phyloP scores from a whole-genome alignment of 2,888 invertebrate genomes.

The Drosophila paranaensis region DNA sequence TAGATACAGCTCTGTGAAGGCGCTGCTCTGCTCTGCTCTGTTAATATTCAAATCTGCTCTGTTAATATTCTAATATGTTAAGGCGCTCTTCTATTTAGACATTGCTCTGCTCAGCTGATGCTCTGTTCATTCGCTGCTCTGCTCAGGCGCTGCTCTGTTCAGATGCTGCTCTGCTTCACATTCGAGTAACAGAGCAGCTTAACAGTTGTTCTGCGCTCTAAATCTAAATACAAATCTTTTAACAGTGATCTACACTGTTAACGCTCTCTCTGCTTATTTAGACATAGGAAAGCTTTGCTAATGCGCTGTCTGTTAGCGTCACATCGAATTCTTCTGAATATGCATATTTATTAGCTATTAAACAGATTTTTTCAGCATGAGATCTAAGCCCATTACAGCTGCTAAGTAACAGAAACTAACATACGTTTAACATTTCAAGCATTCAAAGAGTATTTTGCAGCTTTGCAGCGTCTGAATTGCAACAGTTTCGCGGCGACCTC shows the following conservation, averaged over 20 bases:
- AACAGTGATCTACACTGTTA: not conserved
- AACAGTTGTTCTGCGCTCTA: too few species aligned
- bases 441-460: slow-evolving; percentile 30
- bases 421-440: not conserved
- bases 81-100: not conserved
- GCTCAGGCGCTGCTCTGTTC: not conserved
- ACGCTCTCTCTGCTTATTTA: not conserved
- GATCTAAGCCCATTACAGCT: too few species aligned
- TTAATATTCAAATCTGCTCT: not conserved
- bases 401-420: too few species aligned
- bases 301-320: not conserved
- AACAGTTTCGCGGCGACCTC: slow-evolving; percentile 21
- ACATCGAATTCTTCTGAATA: not conserved
- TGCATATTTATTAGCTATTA: too few species aligned
- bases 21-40: not conserved
- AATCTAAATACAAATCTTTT: too few species aligned
- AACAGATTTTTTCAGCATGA: too few species aligned
- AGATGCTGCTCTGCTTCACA: too few species aligned
- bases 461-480: slow-evolving; percentile 8
- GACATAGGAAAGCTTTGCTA: not conserved
- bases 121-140: too few species aligned
- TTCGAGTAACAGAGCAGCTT: too few species aligned
- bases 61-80: not conserved
- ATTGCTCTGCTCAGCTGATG: not conserved
- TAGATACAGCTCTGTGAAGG: too few species aligned